phyloP scores from a whole-genome alignment of 2,113 vertebrate species.

The Strigops habroptila region DNA sequence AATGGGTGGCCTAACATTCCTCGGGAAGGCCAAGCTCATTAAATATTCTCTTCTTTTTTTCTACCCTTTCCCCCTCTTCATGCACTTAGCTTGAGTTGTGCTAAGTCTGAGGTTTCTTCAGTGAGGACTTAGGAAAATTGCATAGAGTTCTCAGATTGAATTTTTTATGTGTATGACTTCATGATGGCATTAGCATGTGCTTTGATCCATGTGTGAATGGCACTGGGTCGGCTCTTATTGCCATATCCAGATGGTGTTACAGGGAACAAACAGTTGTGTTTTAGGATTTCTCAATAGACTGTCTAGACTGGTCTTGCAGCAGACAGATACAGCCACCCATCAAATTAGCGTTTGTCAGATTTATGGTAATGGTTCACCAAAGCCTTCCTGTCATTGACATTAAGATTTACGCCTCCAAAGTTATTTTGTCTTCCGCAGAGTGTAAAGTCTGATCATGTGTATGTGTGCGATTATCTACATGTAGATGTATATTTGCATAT shows the following conservation, averaged over 20 bases:
- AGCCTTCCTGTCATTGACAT: constrained; percentile 98
- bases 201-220: constrained; percentile 92
- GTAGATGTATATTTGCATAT: constrained; percentile 43
- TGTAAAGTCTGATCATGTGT: constrained; percentile 73
- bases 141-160: constrained; percentile 82
- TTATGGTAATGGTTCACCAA: constrained; percentile 99
- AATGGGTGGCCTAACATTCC: constrained; percentile 85
- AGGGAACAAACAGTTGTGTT: constrained; percentile 94
- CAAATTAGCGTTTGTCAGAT: constrained; percentile 99
- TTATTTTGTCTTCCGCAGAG: constrained; percentile 78
- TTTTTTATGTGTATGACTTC: constrained; percentile 87
- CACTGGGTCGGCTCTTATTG: constrained; percentile 89
- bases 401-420: constrained; percentile 92
- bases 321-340: constrained; percentile 99
- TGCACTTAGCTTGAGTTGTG: constrained; percentile 75
- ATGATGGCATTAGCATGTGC: constrained; percentile 83
- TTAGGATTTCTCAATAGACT: constrained; percentile 98
- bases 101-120: constrained; percentile 79
- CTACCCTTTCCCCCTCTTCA: constrained; percentile 60
- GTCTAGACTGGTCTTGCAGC: constrained; percentile 99
- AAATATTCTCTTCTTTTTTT: constrained; percentile 77
- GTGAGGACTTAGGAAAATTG: constrained; percentile 82
- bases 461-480: constrained; percentile 6
- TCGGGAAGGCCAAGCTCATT: constrained; percentile 80
- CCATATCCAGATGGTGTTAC: constrained; percentile 98